These are phyloP conservation scores for Thaumatotibia leucotreta DNA, from an alignment of 1,140 invertebrate genomes.

Conservation along the genomic window DNA sequence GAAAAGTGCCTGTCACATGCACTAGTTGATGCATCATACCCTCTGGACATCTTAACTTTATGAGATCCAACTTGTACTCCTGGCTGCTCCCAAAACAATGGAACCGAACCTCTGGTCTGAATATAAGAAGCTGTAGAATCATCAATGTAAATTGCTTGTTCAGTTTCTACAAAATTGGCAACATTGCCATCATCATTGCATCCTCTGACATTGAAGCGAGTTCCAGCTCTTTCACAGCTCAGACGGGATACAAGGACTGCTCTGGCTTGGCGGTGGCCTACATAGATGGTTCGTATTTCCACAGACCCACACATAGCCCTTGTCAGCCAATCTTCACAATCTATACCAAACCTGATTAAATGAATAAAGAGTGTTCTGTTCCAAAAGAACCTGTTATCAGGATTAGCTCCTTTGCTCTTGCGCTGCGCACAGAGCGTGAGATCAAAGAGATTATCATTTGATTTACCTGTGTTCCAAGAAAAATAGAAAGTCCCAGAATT, in stretches of 20 bases:
- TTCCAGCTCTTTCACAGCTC: conserved; percentile 97
- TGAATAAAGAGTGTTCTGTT: conserved; percentile 96
- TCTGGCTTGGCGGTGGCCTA: conserved; percentile 93
- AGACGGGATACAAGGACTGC: conserved; percentile 96
- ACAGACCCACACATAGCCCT: conserved; percentile 97
- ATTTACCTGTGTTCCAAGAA: conserved; percentile 81
- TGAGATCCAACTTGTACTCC: conserved; percentile 99
- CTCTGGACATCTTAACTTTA: conserved; percentile 97
- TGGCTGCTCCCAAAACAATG: conserved; percentile 99
- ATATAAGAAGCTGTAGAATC: conserved; percentile 89
- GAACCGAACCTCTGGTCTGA: conserved; percentile 97
- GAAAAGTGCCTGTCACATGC: conserved; percentile 95
- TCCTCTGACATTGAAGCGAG: conserved; percentile 98
- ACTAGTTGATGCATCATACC: conserved; percentile 93
- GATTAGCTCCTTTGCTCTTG: conserved; percentile 84
- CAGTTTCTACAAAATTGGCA: conserved; percentile 99
- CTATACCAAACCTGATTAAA: conserved; percentile 91
- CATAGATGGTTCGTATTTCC: conserved; percentile 97
- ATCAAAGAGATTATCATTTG: conserved; percentile 81
- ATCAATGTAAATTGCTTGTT: conserved; percentile 96
- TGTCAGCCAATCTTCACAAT: conserved; percentile 92
- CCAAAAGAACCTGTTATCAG: conserved; percentile 98
- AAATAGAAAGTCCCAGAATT: conserved; percentile 99
- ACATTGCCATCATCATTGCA: conserved; percentile 99
- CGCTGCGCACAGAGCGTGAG: conserved; percentile 95